These are phyloP conservation scores for Eospalax fontanierii DNA, from an alignment of 2,797 vertebrate genomes.

Conservation along the genomic window DNA sequence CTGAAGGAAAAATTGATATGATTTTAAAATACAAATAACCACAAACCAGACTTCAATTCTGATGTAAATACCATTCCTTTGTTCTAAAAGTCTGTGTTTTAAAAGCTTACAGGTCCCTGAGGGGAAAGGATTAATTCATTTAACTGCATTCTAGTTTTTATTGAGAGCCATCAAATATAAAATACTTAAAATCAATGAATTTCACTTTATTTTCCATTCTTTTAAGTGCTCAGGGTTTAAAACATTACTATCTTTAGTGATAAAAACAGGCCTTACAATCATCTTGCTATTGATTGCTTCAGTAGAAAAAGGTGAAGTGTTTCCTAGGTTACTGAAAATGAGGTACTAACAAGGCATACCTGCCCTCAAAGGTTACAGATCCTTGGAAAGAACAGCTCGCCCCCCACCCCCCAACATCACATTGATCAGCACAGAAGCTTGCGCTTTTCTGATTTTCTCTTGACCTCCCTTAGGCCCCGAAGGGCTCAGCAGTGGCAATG, in stretches of 20 bases:
- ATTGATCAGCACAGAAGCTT: neutral
- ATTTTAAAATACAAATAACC: constrained; percentile 66
- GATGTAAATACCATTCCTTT: neutral
- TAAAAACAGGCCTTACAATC: constrained; percentile 22
- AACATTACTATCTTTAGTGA: constrained; percentile 7
- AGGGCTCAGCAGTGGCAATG: neutral
- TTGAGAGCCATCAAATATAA: constrained; percentile 47
- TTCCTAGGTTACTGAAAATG: constrained; percentile 44
- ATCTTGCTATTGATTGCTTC: constrained; percentile 26
- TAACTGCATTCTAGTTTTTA: constrained; percentile 46
- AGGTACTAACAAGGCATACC: constrained; percentile 15
- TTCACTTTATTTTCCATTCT: constrained; percentile 53
- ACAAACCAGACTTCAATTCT: constrained; percentile 50
- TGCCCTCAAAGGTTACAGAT: neutral
- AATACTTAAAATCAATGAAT: constrained; percentile 45
- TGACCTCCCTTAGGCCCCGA: neutral
- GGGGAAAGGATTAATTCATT: neutral
- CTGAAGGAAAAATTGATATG: neutral
- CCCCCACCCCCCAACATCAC: neutral
- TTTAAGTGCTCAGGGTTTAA: constrained; percentile 34
- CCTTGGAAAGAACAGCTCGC: too few species aligned
- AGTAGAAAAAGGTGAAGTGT: neutral
- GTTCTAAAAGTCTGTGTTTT: neutral
- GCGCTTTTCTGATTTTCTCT: neutral
- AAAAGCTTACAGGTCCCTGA: neutral